These are phyloP conservation scores for Ptiloglossa arizonensis DNA, from an alignment of 1,140 invertebrate genomes.

Conservation along the genomic window DNA sequence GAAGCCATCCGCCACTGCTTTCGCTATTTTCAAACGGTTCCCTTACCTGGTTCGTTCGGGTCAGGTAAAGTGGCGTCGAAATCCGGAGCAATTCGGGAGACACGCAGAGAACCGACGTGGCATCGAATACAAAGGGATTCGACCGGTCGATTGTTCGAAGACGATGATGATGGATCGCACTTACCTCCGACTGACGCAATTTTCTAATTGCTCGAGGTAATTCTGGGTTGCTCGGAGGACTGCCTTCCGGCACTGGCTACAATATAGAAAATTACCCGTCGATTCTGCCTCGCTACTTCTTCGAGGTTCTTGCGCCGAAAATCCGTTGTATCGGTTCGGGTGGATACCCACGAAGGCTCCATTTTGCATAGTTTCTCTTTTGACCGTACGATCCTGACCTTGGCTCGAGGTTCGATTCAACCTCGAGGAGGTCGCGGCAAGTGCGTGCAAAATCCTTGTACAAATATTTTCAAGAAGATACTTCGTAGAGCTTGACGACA, in stretches of 20 bases:
- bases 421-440: too few species aligned
- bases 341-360: too few species aligned
- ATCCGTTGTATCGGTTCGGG: neutral
- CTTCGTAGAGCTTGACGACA: too few species aligned
- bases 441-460: too few species aligned
- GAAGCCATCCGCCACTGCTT: conserved; percentile 20
- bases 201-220: conserved; percentile 70
- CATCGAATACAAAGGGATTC: conserved; percentile 35
- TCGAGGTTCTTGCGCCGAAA: neutral
- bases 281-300: conserved; percentile 49
- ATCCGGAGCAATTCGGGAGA: conserved; percentile 47
- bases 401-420: too few species aligned
- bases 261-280: conserved; percentile 41
- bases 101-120: conserved; percentile 14
- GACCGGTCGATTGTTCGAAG: conserved; percentile 35
- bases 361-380: too few species aligned
- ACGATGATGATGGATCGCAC: conserved; percentile 44
- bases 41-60: neutral
- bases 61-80: conserved; percentile 39
- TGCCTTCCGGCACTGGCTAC: conserved; percentile 38
- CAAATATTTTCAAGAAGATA: too few species aligned
- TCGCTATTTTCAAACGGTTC: conserved; percentile 35
- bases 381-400: too few species aligned
- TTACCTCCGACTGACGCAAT: conserved; percentile 56
- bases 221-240: conserved; percentile 49